phyloP scores from a whole-genome alignment of 2,888 invertebrate genomes.

The Ichneumon xanthorius region DNA sequence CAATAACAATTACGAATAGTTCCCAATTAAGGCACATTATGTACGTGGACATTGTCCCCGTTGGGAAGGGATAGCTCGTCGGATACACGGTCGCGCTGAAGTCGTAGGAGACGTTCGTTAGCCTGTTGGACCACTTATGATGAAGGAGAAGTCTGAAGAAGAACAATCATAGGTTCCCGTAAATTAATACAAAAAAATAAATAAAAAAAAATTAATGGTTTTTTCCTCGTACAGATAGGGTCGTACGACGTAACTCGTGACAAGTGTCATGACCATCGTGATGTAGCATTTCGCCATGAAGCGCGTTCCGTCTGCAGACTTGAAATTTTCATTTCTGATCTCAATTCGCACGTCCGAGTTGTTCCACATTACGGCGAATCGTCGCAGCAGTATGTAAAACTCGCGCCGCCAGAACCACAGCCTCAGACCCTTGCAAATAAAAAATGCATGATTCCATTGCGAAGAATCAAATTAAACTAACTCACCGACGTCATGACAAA shows the following conservation, averaged over 20 bases:
- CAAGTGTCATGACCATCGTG: conserved; percentile 56
- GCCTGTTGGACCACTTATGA: conserved; percentile 34
- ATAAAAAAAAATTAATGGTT: background rate
- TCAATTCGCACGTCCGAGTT: conserved; percentile 23
- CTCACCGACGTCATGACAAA: background rate
- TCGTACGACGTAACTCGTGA: conserved; percentile 59
- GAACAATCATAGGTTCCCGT: background rate
- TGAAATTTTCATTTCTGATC: conserved; percentile 39
- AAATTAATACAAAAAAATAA: too few species aligned
- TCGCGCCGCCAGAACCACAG: conserved; percentile 60
- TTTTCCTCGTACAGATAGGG: conserved; percentile 57
- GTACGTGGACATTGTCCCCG: conserved; percentile 56
- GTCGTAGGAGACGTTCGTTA: conserved; percentile 62
- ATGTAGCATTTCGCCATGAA: conserved; percentile 56
- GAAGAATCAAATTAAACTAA: background rate
- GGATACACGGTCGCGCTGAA: conserved; percentile 64
- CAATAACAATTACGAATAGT: conserved; percentile 62
- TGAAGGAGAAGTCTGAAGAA: conserved; percentile 54
- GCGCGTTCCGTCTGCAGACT: conserved; percentile 38
- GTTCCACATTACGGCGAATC: conserved; percentile 58
- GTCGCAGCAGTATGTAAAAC: conserved; percentile 53
- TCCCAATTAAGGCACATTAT: conserved; percentile 64
- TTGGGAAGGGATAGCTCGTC: conserved; percentile 62
- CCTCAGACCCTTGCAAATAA: conserved; percentile 54
- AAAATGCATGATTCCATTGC: background rate